Evolutionary conservation across 2,888 invertebrate species (phyloP).

Genomic region (Molanna angustata): DNA sequence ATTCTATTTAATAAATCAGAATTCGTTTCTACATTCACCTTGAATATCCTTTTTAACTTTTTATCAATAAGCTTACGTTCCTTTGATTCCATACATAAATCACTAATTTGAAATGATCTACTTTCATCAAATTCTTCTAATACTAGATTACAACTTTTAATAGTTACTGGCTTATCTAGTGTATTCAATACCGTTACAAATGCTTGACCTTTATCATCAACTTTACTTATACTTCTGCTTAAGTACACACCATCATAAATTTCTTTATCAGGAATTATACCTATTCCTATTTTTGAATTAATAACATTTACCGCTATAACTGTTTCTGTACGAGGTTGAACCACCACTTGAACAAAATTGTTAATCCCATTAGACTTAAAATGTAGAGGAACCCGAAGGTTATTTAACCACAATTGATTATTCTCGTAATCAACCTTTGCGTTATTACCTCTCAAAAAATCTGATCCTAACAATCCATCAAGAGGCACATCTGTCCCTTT

Average conservation of each 20-base stretch:
- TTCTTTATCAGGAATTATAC: slow-evolving; percentile 6
- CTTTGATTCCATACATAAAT: neutral
- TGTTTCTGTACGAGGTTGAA: slow-evolving; percentile 8
- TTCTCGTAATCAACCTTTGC: slow-evolving; percentile 10
- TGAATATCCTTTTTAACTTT: neutral
- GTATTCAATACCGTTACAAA: slow-evolving; percentile 2
- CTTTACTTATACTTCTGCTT: slow-evolving; percentile 5
- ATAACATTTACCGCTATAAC: slow-evolving; percentile 7
- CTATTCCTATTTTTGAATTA: slow-evolving; percentile 6
- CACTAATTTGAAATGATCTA: neutral
- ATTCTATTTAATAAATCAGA: neutral
- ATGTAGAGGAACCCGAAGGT: neutral
- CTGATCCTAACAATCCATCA: slow-evolving; percentile 13
- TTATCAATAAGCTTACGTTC: neutral
- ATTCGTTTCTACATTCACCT: neutral
- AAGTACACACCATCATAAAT: slow-evolving; percentile 7
- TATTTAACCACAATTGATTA: neutral
- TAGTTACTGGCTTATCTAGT: neutral
- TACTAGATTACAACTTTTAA: neutral
- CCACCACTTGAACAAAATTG: neutral
- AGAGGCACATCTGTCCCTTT: slow-evolving; percentile 8
- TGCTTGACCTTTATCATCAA: neutral
- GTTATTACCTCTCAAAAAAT: slow-evolving; percentile 5
- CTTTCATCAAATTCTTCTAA: slow-evolving; percentile 3
- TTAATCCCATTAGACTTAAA: neutral